These are phyloP conservation scores for Cetoscarus ocellatus DNA, from an alignment of 2,797 vertebrate genomes.

Conservation along the genomic window DNA sequence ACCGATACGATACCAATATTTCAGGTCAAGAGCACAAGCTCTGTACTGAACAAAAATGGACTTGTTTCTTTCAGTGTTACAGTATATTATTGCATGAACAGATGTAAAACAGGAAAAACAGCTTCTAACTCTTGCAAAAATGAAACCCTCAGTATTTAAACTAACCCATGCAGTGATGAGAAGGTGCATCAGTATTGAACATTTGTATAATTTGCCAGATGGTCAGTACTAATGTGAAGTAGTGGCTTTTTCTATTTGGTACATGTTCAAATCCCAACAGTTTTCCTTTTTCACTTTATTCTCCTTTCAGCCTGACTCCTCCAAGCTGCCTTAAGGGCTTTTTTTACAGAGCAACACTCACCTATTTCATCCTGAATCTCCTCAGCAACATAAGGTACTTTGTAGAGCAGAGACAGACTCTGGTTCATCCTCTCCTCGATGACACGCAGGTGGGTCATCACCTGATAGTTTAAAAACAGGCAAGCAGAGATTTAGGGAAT, in stretches of 20 bases:
- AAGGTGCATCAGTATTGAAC: too few relatives aligned
- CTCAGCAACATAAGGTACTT: constrained; percentile 95
- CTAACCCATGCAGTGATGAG: too few relatives aligned
- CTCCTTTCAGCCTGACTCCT: constrained; percentile 12
- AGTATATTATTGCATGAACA: too few relatives aligned
- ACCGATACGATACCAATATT: too few relatives aligned
- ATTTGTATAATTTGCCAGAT: too few relatives aligned
- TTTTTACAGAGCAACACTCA: constrained; percentile 55
- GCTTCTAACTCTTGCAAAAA: too few relatives aligned
- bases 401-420: constrained; percentile 96
- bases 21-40: too few relatives aligned
- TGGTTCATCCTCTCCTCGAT: constrained; percentile 99
- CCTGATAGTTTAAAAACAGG: constrained; percentile 75
- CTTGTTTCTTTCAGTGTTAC: too few relatives aligned
- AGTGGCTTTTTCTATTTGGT: constrained; percentile 24
- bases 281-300: constrained; percentile 45
- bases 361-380: constrained; percentile 96
- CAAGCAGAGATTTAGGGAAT: background rate
- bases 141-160: too few relatives aligned
- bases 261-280: constrained; percentile 24
- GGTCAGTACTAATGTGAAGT: constrained; percentile 23
- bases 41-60: too few relatives aligned
- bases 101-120: too few relatives aligned
- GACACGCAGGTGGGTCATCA: constrained; percentile 98
- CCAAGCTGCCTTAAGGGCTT: constrained; percentile 1